Base-by-base conservation (phyloP, 1,140 invertebrate genomes). In the Drosophila serrata region DNA sequence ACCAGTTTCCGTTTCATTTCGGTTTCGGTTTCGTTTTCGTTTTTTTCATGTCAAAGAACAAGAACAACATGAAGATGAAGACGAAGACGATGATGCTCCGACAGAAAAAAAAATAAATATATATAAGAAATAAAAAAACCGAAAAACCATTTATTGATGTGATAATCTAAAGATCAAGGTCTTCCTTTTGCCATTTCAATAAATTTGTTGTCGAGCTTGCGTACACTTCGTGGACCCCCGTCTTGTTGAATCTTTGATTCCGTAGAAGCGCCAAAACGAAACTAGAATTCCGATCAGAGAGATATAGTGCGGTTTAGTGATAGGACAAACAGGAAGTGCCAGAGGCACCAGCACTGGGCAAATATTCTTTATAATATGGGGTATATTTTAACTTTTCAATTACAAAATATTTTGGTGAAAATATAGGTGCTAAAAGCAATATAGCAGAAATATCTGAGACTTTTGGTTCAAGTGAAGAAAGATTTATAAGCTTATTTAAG, bases 121-220 rank as follows among this genome's bases (percentile, higher is more conserved):
- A 61, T 24, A 53, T 24, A 35, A 65, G 33, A 27, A 68, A 29
- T 33, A 75, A 42, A 78, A 78, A 78, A 62, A 74, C 46, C n/a
- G n/a, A 31, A 78, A 72, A 74, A 84, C 68, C 84, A 87, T 88
- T 87, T 87, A 88, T 87, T 87, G 85, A 87, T 84, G 84, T 87
- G 84, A 87, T 87, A 87, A 87, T 87, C 84, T 87, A 87, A 87
- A 87, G 84, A 87, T 87, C 84, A 87, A 87, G 84, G 84, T 87
- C 84, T 87, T 88, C 73, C 76, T 88, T 87, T 90, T 87, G 84
- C 85, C 84, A 90, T 87, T 87, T 84, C 68, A 80, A 87, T 77
- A 80, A 75, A 88, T 78, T 55, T 79, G 58, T 76, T 61, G 48
- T 63, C 48, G 56, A 49, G 72, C 73, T 76, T 76, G 62, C 63